Evolutionary conservation across 92 coral and sea anemone species (phyloP).

Genomic region (Hydrozoanthus gracilis): DNA sequence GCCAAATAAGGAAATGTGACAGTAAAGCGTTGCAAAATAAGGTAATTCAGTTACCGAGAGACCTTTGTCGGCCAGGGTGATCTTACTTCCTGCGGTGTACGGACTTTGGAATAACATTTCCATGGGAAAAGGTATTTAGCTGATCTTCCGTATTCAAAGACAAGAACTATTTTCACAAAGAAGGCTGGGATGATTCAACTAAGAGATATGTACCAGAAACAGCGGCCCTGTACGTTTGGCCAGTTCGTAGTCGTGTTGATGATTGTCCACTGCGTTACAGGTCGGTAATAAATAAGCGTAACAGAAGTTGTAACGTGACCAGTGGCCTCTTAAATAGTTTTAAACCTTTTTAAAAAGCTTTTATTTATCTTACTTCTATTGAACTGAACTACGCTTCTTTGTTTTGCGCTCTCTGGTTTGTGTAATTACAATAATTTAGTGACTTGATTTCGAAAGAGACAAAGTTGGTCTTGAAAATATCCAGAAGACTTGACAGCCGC

Average conservation of each 20-base stretch:
- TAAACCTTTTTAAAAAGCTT: too few relatives aligned
- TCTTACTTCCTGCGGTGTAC: slow-evolving; percentile 12
- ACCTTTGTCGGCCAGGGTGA: neutral
- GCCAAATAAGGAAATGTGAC: slow-evolving; percentile 28
- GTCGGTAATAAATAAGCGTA: neutral
- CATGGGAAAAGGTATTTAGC: slow-evolving; percentile 14
- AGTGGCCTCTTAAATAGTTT: too few relatives aligned
- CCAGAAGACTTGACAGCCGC: neutral
- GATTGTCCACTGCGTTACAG: neutral
- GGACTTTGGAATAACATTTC: slow-evolving; percentile 26
- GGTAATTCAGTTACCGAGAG: neutral
- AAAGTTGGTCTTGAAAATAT: too few relatives aligned
- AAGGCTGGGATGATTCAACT: neutral
- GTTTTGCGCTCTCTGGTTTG: neutral
- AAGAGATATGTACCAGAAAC: slow-evolving; percentile 11
- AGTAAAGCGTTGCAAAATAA: slow-evolving; percentile 14
- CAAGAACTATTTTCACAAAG: neutral
- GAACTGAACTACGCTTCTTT: neutral
- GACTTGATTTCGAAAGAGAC: neutral
- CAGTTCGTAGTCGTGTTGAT: slow-evolving; percentile 7
- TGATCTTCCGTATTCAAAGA: neutral
- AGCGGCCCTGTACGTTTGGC: neutral
- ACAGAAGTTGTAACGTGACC: neutral
- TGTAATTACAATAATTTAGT: neutral
- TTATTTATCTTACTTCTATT: neutral